These are phyloP conservation scores for Hypolimnas misippus DNA, from an alignment of 2,888 invertebrate species.

Conservation along the genomic window DNA sequence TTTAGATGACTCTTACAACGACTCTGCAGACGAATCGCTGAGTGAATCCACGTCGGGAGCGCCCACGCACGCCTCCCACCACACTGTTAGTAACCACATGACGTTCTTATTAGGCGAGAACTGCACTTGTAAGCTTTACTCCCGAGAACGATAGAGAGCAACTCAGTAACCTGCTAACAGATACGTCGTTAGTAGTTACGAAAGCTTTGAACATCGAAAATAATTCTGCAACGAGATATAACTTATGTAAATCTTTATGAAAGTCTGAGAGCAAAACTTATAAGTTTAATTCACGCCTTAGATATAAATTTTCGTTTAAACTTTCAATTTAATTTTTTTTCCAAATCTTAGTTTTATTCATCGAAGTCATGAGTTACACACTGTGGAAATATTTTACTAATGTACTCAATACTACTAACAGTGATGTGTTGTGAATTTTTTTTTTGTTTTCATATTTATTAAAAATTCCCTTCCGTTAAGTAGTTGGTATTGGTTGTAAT, in stretches of 20 bases:
- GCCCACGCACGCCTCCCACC: constrained; percentile 64
- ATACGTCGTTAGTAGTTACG: too few species aligned
- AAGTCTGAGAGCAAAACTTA: too few species aligned
- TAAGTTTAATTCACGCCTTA: too few species aligned
- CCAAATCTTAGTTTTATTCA: background rate
- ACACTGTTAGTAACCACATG: constrained; percentile 57
- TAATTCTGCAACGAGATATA: too few species aligned
- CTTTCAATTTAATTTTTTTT: background rate
- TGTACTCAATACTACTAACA: background rate
- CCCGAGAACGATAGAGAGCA: too few species aligned
- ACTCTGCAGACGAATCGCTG: constrained; percentile 81
- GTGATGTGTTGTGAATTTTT: background rate
- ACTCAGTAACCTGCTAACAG: too few species aligned
- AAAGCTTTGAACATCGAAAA: too few species aligned
- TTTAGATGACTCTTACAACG: constrained; percentile 88
- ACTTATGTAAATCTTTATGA: too few species aligned
- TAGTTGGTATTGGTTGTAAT: too few species aligned
- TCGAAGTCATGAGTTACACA: constrained; percentile 7
- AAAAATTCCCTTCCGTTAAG: background rate
- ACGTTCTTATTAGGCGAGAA: background rate
- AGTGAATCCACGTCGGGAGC: constrained; percentile 85
- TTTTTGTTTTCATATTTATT: background rate
- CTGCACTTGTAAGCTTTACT: too few species aligned
- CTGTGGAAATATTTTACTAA: constrained; percentile 13
- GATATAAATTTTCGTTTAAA: too few species aligned